phyloP scores from a whole-genome alignment of 1,140 invertebrate species.

The Venustaconcha ellipsiformis region DNA sequence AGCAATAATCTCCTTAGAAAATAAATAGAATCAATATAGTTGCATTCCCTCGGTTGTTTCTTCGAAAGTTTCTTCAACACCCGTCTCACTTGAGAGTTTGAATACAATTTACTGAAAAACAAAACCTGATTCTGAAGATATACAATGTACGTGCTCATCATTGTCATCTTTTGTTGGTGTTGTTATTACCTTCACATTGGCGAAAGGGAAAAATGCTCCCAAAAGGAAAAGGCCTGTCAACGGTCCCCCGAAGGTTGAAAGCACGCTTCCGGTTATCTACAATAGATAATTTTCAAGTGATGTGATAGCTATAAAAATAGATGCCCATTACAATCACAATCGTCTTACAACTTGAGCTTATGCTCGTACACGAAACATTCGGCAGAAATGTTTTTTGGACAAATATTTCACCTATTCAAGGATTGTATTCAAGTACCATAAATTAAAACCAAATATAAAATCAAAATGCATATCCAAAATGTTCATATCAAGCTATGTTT shows the following conservation, averaged over 20 bases:
- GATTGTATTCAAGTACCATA: too few relatives aligned
- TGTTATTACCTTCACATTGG: slow-evolving; percentile 57
- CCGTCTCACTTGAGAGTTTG: background rate
- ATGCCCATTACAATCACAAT: too few relatives aligned
- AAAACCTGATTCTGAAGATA: background rate
- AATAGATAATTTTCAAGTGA: background rate
- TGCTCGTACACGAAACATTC: too few relatives aligned
- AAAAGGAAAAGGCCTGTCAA: slow-evolving; percentile 65
- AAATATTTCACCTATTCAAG: too few relatives aligned
- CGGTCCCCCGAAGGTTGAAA: slow-evolving; percentile 59
- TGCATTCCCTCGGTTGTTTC: too few relatives aligned
- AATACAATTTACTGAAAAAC: background rate
- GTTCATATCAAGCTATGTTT: too few relatives aligned
- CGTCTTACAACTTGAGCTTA: too few relatives aligned
- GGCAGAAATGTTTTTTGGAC: too few relatives aligned
- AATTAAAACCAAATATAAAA: too few relatives aligned
- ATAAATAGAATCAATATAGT: too few relatives aligned
- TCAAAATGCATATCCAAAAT: too few relatives aligned
- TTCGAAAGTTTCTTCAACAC: background rate
- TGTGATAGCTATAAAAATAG: background rate
- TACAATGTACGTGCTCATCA: background rate
- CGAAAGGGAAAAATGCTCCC: slow-evolving; percentile 61
- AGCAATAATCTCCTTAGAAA: too few relatives aligned
- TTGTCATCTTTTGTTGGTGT: background rate
- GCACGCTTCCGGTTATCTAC: slow-evolving; percentile 50